phyloP scores from a whole-genome alignment of 35 echinoderm and acorn worm species.

The Heliocidaris tuberculata region DNA sequence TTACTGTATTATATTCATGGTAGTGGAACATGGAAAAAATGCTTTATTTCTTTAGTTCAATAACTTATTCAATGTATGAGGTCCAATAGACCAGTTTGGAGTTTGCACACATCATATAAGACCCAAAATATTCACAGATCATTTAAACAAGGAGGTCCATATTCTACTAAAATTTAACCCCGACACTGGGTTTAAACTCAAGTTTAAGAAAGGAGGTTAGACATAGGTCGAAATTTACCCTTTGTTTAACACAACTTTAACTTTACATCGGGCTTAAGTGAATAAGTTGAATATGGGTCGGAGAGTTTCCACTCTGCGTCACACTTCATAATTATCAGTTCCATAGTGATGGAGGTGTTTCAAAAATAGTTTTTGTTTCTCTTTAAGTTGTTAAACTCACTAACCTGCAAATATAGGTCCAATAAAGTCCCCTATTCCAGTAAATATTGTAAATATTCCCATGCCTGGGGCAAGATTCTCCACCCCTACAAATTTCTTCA shows the following conservation, averaged over 20 bases:
- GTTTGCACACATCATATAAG: no score
- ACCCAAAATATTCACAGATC: no score
- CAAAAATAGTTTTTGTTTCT: no score
- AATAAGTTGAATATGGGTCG: no score
- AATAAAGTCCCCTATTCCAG: slow-evolving; percentile 33
- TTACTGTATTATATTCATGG: no score
- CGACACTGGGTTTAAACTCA: background rate
- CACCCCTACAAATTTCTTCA: background rate
- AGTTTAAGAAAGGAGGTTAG: background rate
- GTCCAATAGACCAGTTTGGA: no score
- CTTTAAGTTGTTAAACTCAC: background rate
- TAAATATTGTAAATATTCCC: background rate
- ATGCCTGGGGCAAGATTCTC: slow-evolving; percentile 10
- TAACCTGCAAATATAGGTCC: slow-evolving; percentile 41
- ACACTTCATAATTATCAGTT: background rate
- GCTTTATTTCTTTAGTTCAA: no score
- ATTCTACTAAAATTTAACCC: background rate
- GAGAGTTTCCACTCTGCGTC: background rate
- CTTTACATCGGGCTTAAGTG: background rate
- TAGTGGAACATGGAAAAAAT: no score
- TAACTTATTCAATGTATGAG: no score
- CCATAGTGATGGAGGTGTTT: background rate
- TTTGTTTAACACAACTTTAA: no score
- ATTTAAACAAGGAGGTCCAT: no score
- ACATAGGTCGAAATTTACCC: no score